Evolutionary conservation across 1,140 invertebrate genomes (phyloP).

Genomic region (Caenorhabditis elegans): WBcel235 BX284603.4:4360501-4361000

Average conservation of each 20-base stretch:
- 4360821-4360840: slow-evolving; percentile 10
- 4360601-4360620: too few relatives aligned
- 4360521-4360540: too few relatives aligned
- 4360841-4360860: not conserved
- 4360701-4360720: too few relatives aligned
- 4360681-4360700: too few relatives aligned
- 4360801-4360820: not conserved
- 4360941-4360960: slow-evolving; percentile 1
- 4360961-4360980: not conserved
- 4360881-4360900: slow-evolving; percentile 13
- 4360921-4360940: not conserved
- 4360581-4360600: too few relatives aligned
- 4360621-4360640: too few relatives aligned
- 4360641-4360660: too few relatives aligned
- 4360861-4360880: slow-evolving; percentile 1
- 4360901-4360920: not conserved
- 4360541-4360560: too few relatives aligned
- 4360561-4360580: too few relatives aligned
- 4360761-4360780: not conserved
- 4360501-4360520: too few relatives aligned
- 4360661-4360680: too few relatives aligned
- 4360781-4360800: not conserved
- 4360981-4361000: slow-evolving; percentile 9
- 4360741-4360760: not conserved
- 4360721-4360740: slow-evolving; percentile 2